These are phyloP conservation scores for Copsychus sechellarum DNA, from an alignment of 2,113 vertebrate species.

Conservation along the genomic window DNA sequence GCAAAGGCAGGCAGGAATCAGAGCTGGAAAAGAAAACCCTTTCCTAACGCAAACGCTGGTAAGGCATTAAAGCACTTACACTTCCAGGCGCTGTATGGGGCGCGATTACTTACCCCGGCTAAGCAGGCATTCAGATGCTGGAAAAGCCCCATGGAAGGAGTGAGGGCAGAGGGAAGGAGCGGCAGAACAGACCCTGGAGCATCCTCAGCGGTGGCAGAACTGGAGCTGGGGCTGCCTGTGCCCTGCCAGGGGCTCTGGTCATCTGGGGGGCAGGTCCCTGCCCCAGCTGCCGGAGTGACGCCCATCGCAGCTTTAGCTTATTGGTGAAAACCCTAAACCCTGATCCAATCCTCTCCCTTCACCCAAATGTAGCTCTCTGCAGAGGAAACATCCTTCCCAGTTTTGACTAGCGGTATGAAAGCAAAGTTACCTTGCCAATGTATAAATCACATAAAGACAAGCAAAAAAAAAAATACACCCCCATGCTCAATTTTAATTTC, in stretches of 20 bases:
- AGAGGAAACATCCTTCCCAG: slow-evolving; percentile 70
- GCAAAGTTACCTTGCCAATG: slow-evolving; percentile 11
- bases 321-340: slow-evolving; percentile 79
- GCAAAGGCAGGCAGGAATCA: background rate
- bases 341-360: slow-evolving; percentile 79
- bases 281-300: slow-evolving; percentile 65
- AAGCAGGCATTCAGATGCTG: background rate
- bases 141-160: background rate
- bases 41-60: background rate
- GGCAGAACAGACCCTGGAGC: background rate
- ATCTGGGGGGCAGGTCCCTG: slow-evolving; percentile 51
- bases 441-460: background rate
- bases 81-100: background rate
- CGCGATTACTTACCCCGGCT: slow-evolving; percentile 16
- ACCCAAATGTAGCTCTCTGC: slow-evolving; percentile 79
- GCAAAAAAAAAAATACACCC: background rate
- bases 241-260: slow-evolving; percentile 53
- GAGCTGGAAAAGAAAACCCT: background rate
- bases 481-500: background rate
- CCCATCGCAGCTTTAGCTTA: slow-evolving; percentile 74
- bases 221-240: background rate
- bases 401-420: slow-evolving; percentile 47
- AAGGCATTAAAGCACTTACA: background rate
- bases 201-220: background rate
- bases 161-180: background rate